Evolutionary conservation across 1,140 invertebrate species (phyloP).

Genomic region (Hypsibius dujardini): DNA sequence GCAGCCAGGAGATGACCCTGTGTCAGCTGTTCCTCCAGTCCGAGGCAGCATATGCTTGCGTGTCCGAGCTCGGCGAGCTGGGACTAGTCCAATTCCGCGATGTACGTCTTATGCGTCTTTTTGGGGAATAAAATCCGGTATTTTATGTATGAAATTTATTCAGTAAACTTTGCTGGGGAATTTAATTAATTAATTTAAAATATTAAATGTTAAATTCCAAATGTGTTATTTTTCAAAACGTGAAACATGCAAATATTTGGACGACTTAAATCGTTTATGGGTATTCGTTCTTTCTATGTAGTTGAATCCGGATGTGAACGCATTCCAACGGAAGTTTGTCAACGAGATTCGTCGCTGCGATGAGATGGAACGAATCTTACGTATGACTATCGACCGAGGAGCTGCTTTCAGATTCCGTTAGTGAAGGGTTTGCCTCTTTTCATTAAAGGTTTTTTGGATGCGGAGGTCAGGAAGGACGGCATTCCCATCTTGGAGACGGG

Average conservation of each 20-base stretch:
- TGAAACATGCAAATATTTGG: too few relatives aligned
- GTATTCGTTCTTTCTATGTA: slow-evolving; percentile 33
- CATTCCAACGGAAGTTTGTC: slow-evolving; percentile 76
- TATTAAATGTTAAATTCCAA: too few relatives aligned
- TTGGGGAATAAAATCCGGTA: slow-evolving; percentile 19
- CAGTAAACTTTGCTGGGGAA: too few relatives aligned
- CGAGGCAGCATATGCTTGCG: slow-evolving; percentile 68
- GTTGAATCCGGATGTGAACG: slow-evolving; percentile 62
- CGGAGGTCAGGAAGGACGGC: slow-evolving; percentile 81
- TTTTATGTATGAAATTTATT: slow-evolving; percentile 14
- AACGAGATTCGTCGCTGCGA: slow-evolving; percentile 75
- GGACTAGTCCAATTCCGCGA: slow-evolving; percentile 76
- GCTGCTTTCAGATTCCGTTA: too few relatives aligned
- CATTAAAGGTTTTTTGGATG: slow-evolving; percentile 61
- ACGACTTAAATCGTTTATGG: slow-evolving; percentile 17
- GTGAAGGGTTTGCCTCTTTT: too few relatives aligned
- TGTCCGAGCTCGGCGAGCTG: slow-evolving; percentile 69
- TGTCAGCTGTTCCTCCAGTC: slow-evolving; percentile 76
- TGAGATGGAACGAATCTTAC: slow-evolving; percentile 76
- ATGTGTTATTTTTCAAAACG: too few relatives aligned
- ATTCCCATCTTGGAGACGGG: slow-evolving; percentile 81
- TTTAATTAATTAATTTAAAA: too few relatives aligned
- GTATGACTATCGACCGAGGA: slow-evolving; percentile 33
- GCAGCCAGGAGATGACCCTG: slow-evolving; percentile 70
- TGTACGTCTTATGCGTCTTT: slow-evolving; percentile 42